phyloP scores from a whole-genome alignment of 1,140 invertebrate species.

The Heliconius hermathena region DNA sequence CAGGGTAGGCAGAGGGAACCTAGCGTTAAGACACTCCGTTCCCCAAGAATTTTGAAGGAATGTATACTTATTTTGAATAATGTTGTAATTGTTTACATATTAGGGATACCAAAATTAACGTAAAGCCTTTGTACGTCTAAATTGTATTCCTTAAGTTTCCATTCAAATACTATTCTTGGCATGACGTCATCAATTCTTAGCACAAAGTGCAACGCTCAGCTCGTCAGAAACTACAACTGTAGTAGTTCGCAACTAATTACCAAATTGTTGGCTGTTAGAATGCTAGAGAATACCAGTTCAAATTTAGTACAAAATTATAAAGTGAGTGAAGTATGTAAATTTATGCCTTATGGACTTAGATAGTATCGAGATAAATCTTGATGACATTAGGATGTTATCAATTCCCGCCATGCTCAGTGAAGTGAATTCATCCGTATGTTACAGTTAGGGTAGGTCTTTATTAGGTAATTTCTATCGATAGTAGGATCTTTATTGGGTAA shows the following conservation, averaged over 20 bases:
- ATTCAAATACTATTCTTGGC: background rate
- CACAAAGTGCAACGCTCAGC: background rate
- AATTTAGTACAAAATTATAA: background rate
- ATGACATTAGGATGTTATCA: background rate
- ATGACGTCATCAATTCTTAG: conserved; percentile 2
- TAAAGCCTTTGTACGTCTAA: background rate
- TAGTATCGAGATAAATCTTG: background rate
- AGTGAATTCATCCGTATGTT: too few species aligned
- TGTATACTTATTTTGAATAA: too few species aligned
- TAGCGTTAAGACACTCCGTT: too few species aligned
- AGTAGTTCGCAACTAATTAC: conserved; percentile 4
- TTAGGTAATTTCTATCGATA: too few species aligned
- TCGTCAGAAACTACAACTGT: conserved; percentile 4
- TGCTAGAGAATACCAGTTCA: background rate
- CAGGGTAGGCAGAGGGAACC: too few species aligned
- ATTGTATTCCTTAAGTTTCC: background rate
- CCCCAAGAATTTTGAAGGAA: too few species aligned
- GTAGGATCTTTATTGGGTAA: too few species aligned
- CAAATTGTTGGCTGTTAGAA: background rate
- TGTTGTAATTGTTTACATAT: background rate
- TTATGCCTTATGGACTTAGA: background rate
- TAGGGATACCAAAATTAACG: background rate
- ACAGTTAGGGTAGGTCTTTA: too few species aligned
- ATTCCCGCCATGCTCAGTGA: too few species aligned
- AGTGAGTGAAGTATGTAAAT: background rate